Percentiles rank a stretch among this genome's conserved stretches.
Conservation (phyloP, 37 sponge, comb jelly and placozoan genomes). For the Oscarella lobularis region DNA sequence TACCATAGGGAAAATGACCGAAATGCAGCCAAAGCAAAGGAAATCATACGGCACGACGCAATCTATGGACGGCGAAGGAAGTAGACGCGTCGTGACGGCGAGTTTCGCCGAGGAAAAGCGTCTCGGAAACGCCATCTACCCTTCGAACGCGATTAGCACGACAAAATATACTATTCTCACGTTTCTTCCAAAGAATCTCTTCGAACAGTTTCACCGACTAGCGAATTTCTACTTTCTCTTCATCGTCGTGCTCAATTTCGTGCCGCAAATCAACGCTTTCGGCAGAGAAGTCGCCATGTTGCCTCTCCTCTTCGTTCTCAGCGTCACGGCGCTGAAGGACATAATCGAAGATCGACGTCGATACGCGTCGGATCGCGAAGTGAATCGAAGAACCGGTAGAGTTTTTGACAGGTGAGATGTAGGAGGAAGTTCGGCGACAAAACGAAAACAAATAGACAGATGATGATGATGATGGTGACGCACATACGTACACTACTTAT, state of each 20-base stretch:
- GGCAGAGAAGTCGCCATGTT: conserved; percentile 41
- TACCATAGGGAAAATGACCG: too few species aligned
- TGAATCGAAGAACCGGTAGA: conserved; percentile 23
- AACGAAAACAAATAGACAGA: too few species aligned
- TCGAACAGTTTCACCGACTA: conserved; percentile 71
- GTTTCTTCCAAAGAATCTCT: conserved; percentile 73
- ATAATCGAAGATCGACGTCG: conserved; percentile 61
- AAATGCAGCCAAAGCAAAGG: too few species aligned
- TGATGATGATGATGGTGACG: too few species aligned
- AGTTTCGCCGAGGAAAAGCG: too few species aligned
- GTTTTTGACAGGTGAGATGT: conserved; percentile 37
- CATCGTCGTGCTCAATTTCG: conserved; percentile 53
- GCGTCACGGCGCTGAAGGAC: conserved; percentile 60
- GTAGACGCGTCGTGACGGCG: too few species aligned
- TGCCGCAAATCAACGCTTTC: conserved; percentile 54
- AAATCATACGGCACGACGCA: too few species aligned
- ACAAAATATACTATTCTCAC: conserved; percentile 74
- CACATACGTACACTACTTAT: too few species aligned
- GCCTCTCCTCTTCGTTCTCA: conserved; percentile 52
- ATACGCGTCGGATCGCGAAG: conserved; percentile 42
- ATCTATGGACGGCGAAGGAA: too few species aligned
- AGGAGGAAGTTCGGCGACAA: too few species aligned
- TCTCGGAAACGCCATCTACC: too few species aligned
- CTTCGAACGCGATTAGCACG: conserved; percentile 27
- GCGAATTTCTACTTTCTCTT: conserved; percentile 77